Evolutionary conservation across 2,797 vertebrate genomes (phyloP).

Genomic region (Myripristis jacobus): DNA sequence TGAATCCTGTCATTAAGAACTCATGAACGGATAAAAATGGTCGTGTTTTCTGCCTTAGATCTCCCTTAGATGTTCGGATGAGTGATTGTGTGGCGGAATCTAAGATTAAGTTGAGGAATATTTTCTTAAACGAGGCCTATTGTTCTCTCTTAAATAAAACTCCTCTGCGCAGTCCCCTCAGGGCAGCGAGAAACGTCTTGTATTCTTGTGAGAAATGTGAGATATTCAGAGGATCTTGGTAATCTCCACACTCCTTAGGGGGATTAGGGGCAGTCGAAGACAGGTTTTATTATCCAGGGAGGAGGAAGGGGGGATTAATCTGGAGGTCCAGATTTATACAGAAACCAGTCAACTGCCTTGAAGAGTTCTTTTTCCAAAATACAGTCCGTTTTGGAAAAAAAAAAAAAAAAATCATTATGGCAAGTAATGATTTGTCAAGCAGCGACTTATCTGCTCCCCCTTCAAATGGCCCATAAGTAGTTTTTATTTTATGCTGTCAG

Average conservation of each 20-base stretch:
- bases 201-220: conserved; percentile 64
- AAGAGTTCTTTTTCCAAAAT: conserved; percentile 28
- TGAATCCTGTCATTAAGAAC: too few species aligned
- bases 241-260: conserved; percentile 71
- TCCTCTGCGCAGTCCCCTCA: conserved; percentile 3
- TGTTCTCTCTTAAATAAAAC: neutral
- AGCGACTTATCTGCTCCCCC: conserved; percentile 4
- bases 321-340: conserved; percentile 68
- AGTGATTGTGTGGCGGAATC: neutral
- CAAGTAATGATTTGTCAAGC: neutral
- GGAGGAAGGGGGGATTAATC: conserved; percentile 61
- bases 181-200: conserved; percentile 28
- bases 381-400: conserved; percentile 3
- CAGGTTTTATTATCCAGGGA: conserved; percentile 68
- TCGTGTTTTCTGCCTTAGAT: neutral
- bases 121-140: neutral
- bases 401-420: neutral
- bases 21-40: too few species aligned
- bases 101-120: neutral
- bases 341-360: conserved; percentile 56
- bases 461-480: neutral
- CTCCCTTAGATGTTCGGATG: neutral
- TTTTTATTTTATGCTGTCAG: conserved; percentile 1
- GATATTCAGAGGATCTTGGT: conserved; percentile 68
- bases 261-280: conserved; percentile 76